Conservation (phyloP, 2,888 invertebrate species). For the Trachelus tabidus region DNA sequence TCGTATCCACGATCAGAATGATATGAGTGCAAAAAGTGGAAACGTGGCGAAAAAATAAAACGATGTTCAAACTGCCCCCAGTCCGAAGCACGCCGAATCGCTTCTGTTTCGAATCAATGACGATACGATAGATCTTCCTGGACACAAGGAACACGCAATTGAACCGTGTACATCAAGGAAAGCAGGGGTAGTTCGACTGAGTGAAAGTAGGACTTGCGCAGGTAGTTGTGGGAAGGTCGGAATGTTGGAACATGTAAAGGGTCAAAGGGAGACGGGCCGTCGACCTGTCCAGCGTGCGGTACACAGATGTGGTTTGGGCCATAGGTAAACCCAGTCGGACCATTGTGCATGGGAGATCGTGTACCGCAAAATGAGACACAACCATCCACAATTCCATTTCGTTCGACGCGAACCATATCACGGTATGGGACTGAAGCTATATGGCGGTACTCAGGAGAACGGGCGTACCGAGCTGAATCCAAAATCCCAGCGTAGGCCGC, state of each 20-base stretch:
- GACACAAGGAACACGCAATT: neutral
- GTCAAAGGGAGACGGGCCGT: neutral
- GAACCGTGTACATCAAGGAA: neutral
- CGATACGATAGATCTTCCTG: neutral
- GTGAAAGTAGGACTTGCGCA: neutral
- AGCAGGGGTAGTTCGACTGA: neutral
- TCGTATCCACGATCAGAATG: neutral
- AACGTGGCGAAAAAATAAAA: neutral
- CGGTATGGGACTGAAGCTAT: neutral
- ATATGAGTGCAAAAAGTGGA: neutral
- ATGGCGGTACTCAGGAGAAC: neutral
- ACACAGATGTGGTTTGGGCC: slow-evolving; percentile 15
- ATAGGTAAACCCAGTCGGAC: neutral
- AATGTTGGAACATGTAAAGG: neutral
- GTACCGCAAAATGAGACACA: slow-evolving; percentile 40
- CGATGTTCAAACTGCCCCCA: neutral
- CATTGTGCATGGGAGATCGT: slow-evolving; percentile 16
- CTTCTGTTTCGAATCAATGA: neutral
- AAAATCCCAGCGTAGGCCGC: slow-evolving; percentile 7
- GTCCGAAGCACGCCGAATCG: neutral
- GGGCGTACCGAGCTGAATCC: neutral
- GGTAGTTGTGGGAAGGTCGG: neutral
- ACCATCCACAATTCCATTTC: slow-evolving; percentile 30
- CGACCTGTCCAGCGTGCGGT: slow-evolving; percentile 20
- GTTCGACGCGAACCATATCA: slow-evolving; percentile 39